Base-by-base conservation (phyloP, 2,797 vertebrate species). In the Acipenser oxyrinchus region DNA sequence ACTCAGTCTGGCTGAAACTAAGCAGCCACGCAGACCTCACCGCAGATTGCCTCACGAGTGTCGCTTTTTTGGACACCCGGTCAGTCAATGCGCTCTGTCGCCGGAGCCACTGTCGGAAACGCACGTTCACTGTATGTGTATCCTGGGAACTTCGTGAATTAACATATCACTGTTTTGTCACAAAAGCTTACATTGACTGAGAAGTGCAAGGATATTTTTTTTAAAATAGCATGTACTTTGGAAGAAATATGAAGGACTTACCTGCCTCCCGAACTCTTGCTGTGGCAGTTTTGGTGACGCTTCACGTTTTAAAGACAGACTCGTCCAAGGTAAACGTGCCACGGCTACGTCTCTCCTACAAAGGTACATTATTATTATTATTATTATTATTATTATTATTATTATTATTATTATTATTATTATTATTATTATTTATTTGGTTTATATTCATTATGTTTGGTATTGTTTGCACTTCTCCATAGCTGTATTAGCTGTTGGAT, bases 341-440 rank as follows among this genome's bases (percentile, higher is more conserved):
- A 3, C 81, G 89, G 0, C 82, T 91, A 76, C 88, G 88, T 63
- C 84, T 89, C 62, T 80, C 86, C n/a, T 79, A 86, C 66, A 88
- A 88, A 88, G 89, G 89, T 91, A 78, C 13, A 37, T 62, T 13
- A 57, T 55, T 65, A 59, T 59, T 64, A 37, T 37, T 37, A 37
- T 37, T 37, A 37, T 37, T 37, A 37, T 37, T 37, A 37, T 37
- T 37, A 37, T 37, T 37, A 4, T 37, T 37, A 37, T 37, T 37
- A 37, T 37, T 37, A 37, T 37, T 18, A 37, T 37, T 37, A 4
- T 37, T 4, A 37, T 37, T 37, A 37, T 37, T 37, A 37, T 37
- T 37, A 37, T 37, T 37, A 37, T 37, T 37, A 37, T 37, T 37
- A 37, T 37, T 37, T 4, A 37, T 37, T 37, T 37, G 37, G 4